Percentiles rank a stretch among this genome's conserved stretches.
These are phyloP conservation scores for Calcarius ornatus DNA, from an alignment of 2,113 vertebrate genomes.

Conservation along the genomic window DNA sequence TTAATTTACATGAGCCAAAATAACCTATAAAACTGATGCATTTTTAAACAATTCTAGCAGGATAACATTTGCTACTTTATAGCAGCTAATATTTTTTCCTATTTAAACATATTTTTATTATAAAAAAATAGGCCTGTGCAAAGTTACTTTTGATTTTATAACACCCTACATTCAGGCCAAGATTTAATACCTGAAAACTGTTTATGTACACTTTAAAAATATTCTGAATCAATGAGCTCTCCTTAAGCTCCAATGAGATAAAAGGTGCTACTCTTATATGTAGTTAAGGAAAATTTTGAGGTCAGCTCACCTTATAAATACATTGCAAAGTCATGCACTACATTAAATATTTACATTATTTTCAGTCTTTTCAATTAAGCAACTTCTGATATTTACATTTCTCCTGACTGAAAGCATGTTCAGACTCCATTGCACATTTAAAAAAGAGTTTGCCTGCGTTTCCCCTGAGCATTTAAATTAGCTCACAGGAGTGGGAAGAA, in stretches of 20 bases:
- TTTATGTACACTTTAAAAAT: slow-evolving; percentile 45
- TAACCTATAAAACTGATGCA: slow-evolving; percentile 5
- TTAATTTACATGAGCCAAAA: not conserved
- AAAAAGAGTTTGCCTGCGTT: not conserved
- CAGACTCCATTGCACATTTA: not conserved
- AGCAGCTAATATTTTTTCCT: slow-evolving; percentile 41
- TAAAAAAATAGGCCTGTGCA: slow-evolving; percentile 43
- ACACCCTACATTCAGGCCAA: slow-evolving; percentile 22
- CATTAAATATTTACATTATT: slow-evolving; percentile 63
- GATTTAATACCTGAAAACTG: slow-evolving; percentile 62
- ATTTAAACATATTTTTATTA: slow-evolving; percentile 45
- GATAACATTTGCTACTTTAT: slow-evolving; percentile 21
- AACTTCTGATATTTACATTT: slow-evolving; percentile 56
- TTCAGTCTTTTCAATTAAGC: slow-evolving; percentile 38
- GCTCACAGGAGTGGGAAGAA: not conserved
- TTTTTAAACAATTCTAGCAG: slow-evolving; percentile 50
- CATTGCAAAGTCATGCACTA: slow-evolving; percentile 35
- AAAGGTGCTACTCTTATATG: slow-evolving; percentile 44
- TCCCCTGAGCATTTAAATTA: not conserved
- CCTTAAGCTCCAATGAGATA: slow-evolving; percentile 54
- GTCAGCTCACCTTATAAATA: slow-evolving; percentile 67
- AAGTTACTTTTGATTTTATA: slow-evolving; percentile 54
- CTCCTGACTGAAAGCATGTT: not conserved
- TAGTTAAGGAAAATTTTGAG: slow-evolving; percentile 40
- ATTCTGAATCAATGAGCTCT: slow-evolving; percentile 45